phyloP scores from a whole-genome alignment of 1,140 invertebrate genomes.

The Thaumatotibia leucotreta region DNA sequence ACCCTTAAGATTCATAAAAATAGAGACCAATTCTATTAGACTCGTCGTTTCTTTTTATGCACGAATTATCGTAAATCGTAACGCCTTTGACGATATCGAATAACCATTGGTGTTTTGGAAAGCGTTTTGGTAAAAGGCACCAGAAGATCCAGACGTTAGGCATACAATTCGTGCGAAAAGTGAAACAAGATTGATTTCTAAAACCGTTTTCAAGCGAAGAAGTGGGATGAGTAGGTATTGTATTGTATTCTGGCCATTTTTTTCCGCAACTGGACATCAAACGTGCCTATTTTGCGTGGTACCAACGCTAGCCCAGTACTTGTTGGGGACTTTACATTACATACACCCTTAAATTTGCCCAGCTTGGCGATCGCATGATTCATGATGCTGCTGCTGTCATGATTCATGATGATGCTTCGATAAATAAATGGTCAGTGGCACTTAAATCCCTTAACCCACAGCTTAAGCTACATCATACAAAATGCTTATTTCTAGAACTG shows the following conservation, averaged over 20 bases:
- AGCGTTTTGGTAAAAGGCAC: conserved; percentile 1
- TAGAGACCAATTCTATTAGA: neutral
- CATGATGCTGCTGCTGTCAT: too few species aligned
- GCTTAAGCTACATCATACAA: neutral
- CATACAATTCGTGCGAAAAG: neutral
- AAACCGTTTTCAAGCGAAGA: neutral
- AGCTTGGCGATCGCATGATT: too few species aligned
- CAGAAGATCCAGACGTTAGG: neutral
- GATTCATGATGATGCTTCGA: too few species aligned
- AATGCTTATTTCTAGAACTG: neutral
- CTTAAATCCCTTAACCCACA: too few species aligned
- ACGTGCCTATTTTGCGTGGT: too few species aligned
- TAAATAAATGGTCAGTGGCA: too few species aligned
- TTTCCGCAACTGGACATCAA: too few species aligned
- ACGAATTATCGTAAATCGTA: conserved; percentile 11
- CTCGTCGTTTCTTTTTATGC: conserved; percentile 2
- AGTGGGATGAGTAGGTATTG: too few species aligned
- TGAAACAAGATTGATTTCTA: neutral
- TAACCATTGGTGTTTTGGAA: neutral
- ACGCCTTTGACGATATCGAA: conserved; percentile 5
- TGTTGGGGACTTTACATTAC: too few species aligned
- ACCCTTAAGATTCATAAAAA: neutral
- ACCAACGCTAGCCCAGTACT: too few species aligned
- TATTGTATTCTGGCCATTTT: too few species aligned
- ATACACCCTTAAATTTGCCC: too few species aligned